Evolutionary conservation across 2,888 invertebrate species (phyloP).

Genomic region (Ectobius pallidus): DNA sequence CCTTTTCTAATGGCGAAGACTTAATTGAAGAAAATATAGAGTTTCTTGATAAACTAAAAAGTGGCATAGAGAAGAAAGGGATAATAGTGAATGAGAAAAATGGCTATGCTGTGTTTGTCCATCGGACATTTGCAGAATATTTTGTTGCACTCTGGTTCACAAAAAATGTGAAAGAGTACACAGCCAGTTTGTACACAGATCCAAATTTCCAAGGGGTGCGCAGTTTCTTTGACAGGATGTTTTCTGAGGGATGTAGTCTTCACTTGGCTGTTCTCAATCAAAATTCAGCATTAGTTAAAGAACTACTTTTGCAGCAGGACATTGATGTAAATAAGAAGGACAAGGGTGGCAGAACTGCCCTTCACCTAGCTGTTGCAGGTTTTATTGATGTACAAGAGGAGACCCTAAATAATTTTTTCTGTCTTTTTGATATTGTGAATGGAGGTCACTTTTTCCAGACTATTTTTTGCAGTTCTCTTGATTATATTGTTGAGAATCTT

Average conservation of each 20-base stretch:
- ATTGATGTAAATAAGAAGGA: constrained; percentile 1
- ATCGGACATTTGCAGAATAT: constrained; percentile 38
- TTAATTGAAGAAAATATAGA: too few relatives aligned
- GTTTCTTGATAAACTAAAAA: too few relatives aligned
- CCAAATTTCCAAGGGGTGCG: constrained; percentile 21
- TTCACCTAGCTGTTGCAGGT: constrained; percentile 20
- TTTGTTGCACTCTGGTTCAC: constrained; percentile 37
- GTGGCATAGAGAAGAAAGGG: too few relatives aligned
- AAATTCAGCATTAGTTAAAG: not conserved
- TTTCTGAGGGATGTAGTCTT: constrained; percentile 25
- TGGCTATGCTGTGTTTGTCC: constrained; percentile 33
- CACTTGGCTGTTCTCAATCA: constrained; percentile 21
- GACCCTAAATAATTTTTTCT: not conserved
- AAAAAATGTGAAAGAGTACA: constrained; percentile 6
- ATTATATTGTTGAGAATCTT: not conserved
- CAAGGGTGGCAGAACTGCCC: constrained; percentile 19
- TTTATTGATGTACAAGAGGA: not conserved
- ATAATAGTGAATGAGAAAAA: constrained; percentile 23
- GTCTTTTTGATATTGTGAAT: not conserved
- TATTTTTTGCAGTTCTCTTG: too few relatives aligned
- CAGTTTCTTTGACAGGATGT: constrained; percentile 30
- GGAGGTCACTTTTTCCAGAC: not conserved
- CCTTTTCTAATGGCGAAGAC: too few relatives aligned
- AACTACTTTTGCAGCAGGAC: not conserved
- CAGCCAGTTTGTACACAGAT: constrained; percentile 9